phyloP scores from a whole-genome alignment of 2,113 vertebrate genomes.

The Xiphias gladius region DNA sequence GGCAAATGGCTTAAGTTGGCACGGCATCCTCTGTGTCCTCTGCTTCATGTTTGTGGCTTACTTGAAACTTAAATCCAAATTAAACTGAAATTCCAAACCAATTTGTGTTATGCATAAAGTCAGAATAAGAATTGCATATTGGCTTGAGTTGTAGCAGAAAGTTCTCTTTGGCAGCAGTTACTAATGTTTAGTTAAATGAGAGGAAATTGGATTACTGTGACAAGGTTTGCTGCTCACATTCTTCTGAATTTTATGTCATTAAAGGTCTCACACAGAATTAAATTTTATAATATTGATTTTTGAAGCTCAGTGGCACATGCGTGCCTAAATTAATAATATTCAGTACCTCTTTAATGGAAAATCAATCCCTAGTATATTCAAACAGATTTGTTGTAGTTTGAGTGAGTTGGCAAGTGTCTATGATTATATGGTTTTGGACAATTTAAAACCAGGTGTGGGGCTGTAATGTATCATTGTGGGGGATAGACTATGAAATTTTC shows the following conservation, averaged over 20 bases:
- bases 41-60: conserved; percentile 65
- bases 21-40: conserved; percentile 38
- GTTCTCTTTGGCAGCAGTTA: conserved; percentile 44
- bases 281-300: background rate
- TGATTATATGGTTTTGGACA: background rate
- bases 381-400: background rate
- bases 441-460: background rate
- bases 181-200: conserved; percentile 43
- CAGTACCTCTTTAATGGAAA: conserved; percentile 1
- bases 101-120: conserved; percentile 64
- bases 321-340: background rate
- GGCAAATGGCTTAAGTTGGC: conserved; percentile 48
- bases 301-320: background rate
- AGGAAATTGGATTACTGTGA: conserved; percentile 57
- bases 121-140: conserved; percentile 47
- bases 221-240: conserved; percentile 1
- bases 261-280: background rate
- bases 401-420: background rate
- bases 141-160: conserved; percentile 62
- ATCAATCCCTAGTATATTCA: background rate
- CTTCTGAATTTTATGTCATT: background rate
- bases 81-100: conserved; percentile 57
- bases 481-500: background rate
- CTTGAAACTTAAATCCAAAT: conserved; percentile 64
- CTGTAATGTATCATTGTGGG: background rate